Percentiles rank a stretch among this genome's conserved stretches.
Evolutionary conservation across 1,140 invertebrate species (phyloP).

Genomic region (Glomeris maerens): DNA sequence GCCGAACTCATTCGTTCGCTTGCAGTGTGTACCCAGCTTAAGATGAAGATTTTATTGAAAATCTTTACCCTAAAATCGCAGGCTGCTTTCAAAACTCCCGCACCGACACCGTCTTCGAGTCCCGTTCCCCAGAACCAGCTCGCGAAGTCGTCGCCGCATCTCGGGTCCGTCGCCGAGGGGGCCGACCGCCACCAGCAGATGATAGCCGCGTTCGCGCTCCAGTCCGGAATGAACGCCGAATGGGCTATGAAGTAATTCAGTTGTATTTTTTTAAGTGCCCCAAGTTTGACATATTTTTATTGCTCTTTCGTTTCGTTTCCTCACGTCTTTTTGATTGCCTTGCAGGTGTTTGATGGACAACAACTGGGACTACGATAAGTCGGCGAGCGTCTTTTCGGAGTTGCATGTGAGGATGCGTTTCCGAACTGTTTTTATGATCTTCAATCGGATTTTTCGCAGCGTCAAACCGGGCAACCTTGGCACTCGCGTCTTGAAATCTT

Average conservation of each 20-base stretch:
- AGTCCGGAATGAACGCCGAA: conserved; percentile 69
- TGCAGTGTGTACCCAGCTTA: too few species aligned
- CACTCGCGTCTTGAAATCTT: too few species aligned
- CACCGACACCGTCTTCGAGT: conserved; percentile 25
- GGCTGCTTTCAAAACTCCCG: conserved; percentile 36
- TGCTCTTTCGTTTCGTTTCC: too few species aligned
- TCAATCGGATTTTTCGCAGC: too few species aligned
- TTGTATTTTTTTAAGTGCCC: conserved; percentile 8
- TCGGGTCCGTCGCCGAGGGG: conserved; percentile 33
- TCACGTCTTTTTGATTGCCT: conserved; percentile 29
- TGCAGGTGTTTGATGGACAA: conserved; percentile 70
- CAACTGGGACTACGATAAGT: conserved; percentile 63
- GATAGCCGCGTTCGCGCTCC: conserved; percentile 47
- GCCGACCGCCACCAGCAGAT: conserved; percentile 49
- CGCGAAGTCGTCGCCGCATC: conserved; percentile 13
- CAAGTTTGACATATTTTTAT: too few species aligned
- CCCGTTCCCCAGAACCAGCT: conserved; percentile 17
- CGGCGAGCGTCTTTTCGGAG: conserved; percentile 57
- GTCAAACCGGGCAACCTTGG: too few species aligned
- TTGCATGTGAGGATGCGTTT: conserved; percentile 41
- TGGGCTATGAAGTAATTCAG: conserved; percentile 60
- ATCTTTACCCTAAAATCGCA: conserved; percentile 27
- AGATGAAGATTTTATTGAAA: too few species aligned
- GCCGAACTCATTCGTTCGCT: too few species aligned
- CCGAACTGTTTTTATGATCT: too few species aligned